These are phyloP conservation scores for Paramormyrops kingsleyae DNA, from an alignment of 2,113 vertebrate genomes.

Conservation along the genomic window DNA sequence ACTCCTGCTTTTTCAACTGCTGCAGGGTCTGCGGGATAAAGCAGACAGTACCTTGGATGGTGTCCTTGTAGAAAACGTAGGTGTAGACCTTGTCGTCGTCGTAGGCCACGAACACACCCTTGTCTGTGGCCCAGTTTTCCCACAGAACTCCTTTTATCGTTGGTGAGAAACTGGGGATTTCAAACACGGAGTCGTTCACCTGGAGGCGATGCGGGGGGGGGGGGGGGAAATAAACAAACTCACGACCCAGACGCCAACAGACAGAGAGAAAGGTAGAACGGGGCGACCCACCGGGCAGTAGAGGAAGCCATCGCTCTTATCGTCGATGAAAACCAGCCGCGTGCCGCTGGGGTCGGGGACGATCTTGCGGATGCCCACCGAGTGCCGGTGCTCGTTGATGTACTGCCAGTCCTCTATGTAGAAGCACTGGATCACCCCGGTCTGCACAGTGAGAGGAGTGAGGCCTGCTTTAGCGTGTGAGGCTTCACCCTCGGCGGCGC, in stretches of 20 bases:
- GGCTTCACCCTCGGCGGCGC: background rate
- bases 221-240: background rate
- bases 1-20: background rate
- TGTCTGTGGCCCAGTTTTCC: slow-evolving; percentile 88
- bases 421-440: slow-evolving; percentile 78
- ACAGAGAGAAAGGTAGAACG: background rate
- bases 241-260: background rate
- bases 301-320: slow-evolving; percentile 88
- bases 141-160: slow-evolving; percentile 89
- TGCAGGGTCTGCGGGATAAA: background rate
- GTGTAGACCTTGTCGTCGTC: slow-evolving; percentile 91
- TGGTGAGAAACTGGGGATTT: slow-evolving; percentile 87
- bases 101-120: slow-evolving; percentile 82
- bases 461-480: background rate
- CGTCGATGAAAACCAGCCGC: slow-evolving; percentile 83
- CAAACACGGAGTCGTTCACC: slow-evolving; percentile 70
- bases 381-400: slow-evolving; percentile 80
- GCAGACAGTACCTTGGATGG: slow-evolving; percentile 80
- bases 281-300: slow-evolving; percentile 67
- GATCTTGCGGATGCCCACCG: slow-evolving; percentile 80
- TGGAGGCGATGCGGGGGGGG: slow-evolving; percentile 37
- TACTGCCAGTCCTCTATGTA: slow-evolving; percentile 89
- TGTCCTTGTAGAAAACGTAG: slow-evolving; percentile 82
- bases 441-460: slow-evolving; percentile 49
- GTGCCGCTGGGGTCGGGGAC: slow-evolving; percentile 87